Percentiles rank a stretch among this genome's conserved stretches.
These are phyloP conservation scores for Periplaneta americana DNA, from an alignment of 1,140 invertebrate genomes.

Conservation along the genomic window DNA sequence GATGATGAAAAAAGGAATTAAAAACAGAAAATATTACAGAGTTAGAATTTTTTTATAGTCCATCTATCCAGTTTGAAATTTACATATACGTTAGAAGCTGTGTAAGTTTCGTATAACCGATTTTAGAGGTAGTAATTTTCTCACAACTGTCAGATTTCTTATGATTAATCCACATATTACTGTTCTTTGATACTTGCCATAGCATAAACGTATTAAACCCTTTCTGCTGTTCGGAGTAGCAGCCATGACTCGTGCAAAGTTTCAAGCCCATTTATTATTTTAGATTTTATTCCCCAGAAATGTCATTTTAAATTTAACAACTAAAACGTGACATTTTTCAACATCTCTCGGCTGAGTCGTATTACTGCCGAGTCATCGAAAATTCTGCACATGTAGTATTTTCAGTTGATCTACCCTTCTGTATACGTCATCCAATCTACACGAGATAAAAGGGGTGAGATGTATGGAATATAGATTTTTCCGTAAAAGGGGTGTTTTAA, in stretches of 20 bases:
- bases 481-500: neutral
- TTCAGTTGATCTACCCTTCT: neutral
- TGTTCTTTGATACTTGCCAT: neutral
- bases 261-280: neutral
- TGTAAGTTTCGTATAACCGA: too few species aligned
- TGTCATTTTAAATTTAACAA: neutral
- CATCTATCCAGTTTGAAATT: too few species aligned
- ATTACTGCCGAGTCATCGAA: neutral
- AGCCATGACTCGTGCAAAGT: neutral
- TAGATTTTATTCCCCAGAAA: neutral
- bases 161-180: neutral
- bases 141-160: neutral
- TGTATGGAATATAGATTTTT: neutral
- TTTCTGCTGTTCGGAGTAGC: neutral
- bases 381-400: neutral
- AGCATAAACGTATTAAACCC: neutral
- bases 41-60: too few species aligned
- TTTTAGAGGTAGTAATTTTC: neutral
- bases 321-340: neutral
- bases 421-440: neutral
- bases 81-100: too few species aligned
- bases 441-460: neutral
- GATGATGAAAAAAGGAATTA: too few species aligned
- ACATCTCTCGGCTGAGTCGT: neutral
- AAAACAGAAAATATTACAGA: too few species aligned